A percentile compares a stretch with the other conserved stretches of the same genome.
phyloP scores from a whole-genome alignment of 1,140 invertebrate species.

The Gonioctena quinquepunctata region DNA sequence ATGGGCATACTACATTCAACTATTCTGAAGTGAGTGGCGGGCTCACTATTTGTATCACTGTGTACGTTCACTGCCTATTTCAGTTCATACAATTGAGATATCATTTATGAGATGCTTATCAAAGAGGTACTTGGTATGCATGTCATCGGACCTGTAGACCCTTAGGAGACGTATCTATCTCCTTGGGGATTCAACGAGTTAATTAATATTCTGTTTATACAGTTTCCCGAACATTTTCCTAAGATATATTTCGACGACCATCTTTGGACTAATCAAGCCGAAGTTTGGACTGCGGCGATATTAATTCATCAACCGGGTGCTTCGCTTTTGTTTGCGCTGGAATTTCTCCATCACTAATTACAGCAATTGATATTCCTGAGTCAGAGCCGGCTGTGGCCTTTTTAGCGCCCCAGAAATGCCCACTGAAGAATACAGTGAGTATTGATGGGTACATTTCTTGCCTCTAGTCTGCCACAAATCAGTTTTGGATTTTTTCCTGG shows the following conservation, averaged over 20 bases:
- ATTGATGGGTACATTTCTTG: no score
- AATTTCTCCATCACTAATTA: no score
- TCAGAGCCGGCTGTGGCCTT: no score
- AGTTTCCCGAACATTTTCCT: background rate
- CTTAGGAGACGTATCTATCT: background rate
- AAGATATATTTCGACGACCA: background rate
- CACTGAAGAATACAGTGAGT: no score
- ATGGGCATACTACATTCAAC: no score
- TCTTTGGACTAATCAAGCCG: background rate
- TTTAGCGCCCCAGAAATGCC: no score
- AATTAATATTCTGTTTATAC: slow-evolving; percentile 13
- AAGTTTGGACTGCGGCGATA: background rate
- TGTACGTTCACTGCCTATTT: background rate
- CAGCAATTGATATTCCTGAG: no score
- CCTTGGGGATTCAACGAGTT: background rate
- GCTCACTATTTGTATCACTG: no score
- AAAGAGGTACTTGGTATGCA: slow-evolving; percentile 3
- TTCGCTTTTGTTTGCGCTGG: no score
- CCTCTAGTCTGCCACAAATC: no score
- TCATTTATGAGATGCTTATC: background rate
- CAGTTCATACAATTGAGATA: background rate
- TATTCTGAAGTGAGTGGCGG: no score
- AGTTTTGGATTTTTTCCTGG: no score
- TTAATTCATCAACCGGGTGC: background rate
- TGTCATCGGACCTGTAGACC: slow-evolving; percentile 1